Evolutionary conservation across 1,140 invertebrate genomes (phyloP).

Genomic region (Polypedilum vanderplanki): DNA sequence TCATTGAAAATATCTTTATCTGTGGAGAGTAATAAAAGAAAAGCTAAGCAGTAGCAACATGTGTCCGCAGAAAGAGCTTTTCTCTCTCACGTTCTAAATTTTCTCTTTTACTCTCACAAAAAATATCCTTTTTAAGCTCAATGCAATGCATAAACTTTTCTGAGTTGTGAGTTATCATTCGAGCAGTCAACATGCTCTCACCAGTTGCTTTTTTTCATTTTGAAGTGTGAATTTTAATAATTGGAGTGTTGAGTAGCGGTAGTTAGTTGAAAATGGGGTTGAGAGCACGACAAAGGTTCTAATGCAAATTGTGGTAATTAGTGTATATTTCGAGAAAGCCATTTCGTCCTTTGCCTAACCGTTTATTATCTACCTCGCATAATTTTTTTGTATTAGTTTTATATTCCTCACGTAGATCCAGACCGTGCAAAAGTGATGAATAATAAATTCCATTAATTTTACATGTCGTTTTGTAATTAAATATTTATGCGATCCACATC

Average conservation of each 20-base stretch:
- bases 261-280: background rate
- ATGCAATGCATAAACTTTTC: background rate
- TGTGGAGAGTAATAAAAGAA: too few species aligned
- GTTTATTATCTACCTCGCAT: background rate
- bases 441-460: slow-evolving; percentile 20
- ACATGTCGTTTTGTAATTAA: slow-evolving; percentile 3
- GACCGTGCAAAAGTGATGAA: background rate
- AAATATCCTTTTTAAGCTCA: slow-evolving; percentile 19
- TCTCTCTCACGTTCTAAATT: background rate
- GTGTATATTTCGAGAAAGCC: background rate
- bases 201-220: background rate
- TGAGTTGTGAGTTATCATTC: background rate
- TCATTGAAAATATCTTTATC: background rate
- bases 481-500: background rate
- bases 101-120: background rate
- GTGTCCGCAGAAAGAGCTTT: background rate
- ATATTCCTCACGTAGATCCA: background rate
- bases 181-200: background rate
- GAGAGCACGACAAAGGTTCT: background rate
- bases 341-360: background rate
- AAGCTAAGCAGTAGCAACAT: background rate
- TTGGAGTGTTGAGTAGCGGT: background rate
- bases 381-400: background rate
- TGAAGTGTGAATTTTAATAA: background rate
- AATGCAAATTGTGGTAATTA: background rate